phyloP scores from a whole-genome alignment of 1,140 invertebrate species.

The Drosophila jambulina region DNA sequence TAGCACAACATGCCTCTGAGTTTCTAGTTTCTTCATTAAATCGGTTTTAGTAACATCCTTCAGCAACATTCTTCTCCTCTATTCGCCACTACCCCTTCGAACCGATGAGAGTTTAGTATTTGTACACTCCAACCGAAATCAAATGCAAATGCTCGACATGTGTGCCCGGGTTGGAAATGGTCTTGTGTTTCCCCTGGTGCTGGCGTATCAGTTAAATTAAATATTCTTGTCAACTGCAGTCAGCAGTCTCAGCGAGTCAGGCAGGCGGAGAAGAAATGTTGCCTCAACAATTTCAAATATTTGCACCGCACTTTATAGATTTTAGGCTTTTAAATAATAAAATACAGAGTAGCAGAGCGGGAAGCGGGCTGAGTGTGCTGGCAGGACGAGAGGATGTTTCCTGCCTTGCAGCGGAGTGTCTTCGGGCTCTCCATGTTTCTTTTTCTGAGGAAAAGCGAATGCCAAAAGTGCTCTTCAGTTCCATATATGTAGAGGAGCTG shows the following conservation, averaged over 20 bases:
- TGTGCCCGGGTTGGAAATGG: slow-evolving; percentile 36
- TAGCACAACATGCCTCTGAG: not conserved
- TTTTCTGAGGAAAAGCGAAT: slow-evolving; percentile 28
- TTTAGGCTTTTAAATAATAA: slow-evolving; percentile 83
- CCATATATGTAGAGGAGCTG: slow-evolving; percentile 23
- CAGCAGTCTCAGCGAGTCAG: slow-evolving; percentile 58
- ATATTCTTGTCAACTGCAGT: slow-evolving; percentile 82
- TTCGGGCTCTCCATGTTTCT: slow-evolving; percentile 36
- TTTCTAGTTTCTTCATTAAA: not conserved
- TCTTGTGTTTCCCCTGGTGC: slow-evolving; percentile 33
- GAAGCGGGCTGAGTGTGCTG: slow-evolving; percentile 36
- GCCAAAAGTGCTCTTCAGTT: slow-evolving; percentile 48
- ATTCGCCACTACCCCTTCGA: not conserved
- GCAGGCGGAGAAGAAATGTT: slow-evolving; percentile 63
- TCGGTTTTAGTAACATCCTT: too few species aligned
- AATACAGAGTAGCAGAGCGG: slow-evolving; percentile 52
- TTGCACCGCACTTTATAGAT: slow-evolving; percentile 82
- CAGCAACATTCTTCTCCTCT: not conserved
- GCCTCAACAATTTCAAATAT: slow-evolving; percentile 78
- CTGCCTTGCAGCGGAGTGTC: slow-evolving; percentile 65
- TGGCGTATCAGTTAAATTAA: slow-evolving; percentile 68
- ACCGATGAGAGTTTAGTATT: slow-evolving; percentile 8
- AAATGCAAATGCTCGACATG: slow-evolving; percentile 50
- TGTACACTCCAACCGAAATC: slow-evolving; percentile 36
- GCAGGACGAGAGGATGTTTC: slow-evolving; percentile 44